phyloP scores from a whole-genome alignment of 2,797 vertebrate species.

The Vespertilio murinus region DNA sequence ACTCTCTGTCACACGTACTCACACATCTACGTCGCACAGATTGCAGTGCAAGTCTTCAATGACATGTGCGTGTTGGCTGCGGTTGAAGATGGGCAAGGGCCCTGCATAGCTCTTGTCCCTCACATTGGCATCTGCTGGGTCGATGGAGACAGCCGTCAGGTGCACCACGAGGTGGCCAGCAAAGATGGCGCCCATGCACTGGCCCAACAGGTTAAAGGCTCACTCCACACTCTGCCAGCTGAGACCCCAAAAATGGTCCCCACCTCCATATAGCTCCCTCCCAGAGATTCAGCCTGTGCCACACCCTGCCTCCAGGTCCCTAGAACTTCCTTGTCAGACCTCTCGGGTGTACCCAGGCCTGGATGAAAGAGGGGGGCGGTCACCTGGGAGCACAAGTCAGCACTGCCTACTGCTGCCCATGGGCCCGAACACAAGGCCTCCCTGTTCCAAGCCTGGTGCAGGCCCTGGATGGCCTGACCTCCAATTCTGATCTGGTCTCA shows the following conservation, averaged over 20 bases:
- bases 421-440: neutral
- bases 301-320: neutral
- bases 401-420: neutral
- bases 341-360: neutral
- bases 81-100: conserved; percentile 91
- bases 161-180: conserved; percentile 93
- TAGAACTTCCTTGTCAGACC: neutral
- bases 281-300: neutral
- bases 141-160: conserved; percentile 92
- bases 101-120: conserved; percentile 89
- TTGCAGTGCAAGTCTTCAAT: conserved; percentile 98
- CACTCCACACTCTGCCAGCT: conserved; percentile 8
- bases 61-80: conserved; percentile 93
- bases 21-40: conserved; percentile 97
- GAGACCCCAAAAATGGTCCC: neutral
- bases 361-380: neutral
- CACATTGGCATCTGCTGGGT: conserved; percentile 94
- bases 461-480: neutral
- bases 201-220: conserved; percentile 82
- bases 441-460: neutral
- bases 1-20: conserved; percentile 82
- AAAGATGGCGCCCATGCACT: conserved; percentile 94
- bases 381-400: neutral
- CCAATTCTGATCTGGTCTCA: conserved; percentile 7
- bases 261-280: neutral